Evolutionary conservation across 2,888 invertebrate genomes (phyloP).

Genomic region (Dichetophora obliterata): DNA sequence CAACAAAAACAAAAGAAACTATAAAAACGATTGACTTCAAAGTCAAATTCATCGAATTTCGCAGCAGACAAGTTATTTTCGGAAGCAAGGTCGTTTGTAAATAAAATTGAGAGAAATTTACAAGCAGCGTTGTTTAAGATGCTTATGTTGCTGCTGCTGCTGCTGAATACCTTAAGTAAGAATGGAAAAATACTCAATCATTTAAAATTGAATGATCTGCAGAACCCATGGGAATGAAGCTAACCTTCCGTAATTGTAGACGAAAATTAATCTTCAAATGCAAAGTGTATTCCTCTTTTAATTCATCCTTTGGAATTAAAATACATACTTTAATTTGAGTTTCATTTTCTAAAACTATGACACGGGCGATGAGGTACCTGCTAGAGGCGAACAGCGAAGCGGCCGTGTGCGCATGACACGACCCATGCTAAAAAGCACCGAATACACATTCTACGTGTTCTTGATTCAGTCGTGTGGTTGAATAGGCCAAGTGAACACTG

Average conservation of each 20-base stretch:
- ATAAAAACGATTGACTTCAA: constrained; percentile 13
- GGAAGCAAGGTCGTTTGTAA: constrained; percentile 48
- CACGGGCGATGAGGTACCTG: neutral
- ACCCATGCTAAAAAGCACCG: constrained; percentile 50
- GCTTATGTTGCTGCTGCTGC: neutral
- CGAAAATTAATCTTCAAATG: too few species aligned
- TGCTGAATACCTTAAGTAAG: too few species aligned
- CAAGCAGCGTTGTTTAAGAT: neutral
- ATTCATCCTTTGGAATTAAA: too few species aligned
- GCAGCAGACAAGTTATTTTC: constrained; percentile 47
- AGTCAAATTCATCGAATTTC: constrained; percentile 31
- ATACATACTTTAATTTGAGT: too few species aligned
- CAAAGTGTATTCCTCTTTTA: too few species aligned
- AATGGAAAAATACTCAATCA: too few species aligned
- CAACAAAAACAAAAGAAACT: constrained; percentile 5
- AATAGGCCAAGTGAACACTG: constrained; percentile 40
- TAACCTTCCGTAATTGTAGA: too few species aligned
- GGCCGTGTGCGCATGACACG: constrained; percentile 45
- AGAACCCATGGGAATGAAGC: too few species aligned
- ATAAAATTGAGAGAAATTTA: neutral
- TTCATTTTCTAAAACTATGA: too few species aligned
- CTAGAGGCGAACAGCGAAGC: neutral
- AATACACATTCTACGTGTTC: constrained; percentile 49
- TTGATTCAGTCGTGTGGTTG: constrained; percentile 42
- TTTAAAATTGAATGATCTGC: too few species aligned